phyloP scores from a whole-genome alignment of 2,888 invertebrate genomes.

The Erebia epiphron region DNA sequence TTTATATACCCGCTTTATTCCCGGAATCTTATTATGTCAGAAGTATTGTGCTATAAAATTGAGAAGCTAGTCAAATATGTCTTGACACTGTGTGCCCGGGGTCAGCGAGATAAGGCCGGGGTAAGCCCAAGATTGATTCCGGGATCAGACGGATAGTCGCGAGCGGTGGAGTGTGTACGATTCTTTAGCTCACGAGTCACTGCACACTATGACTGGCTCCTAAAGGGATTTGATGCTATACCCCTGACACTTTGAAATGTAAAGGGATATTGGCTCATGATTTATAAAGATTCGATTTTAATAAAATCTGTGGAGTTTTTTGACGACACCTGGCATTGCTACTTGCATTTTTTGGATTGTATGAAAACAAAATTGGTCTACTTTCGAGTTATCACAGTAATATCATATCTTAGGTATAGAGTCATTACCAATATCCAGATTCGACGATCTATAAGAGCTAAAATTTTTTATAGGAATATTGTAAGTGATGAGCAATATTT shows the following conservation, averaged over 20 bases:
- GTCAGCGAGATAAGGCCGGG: constrained; percentile 74
- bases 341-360: too few relatives aligned
- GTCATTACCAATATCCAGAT: background rate
- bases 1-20: background rate
- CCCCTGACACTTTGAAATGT: constrained; percentile 39
- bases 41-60: constrained; percentile 50
- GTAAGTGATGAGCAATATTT: constrained; percentile 4
- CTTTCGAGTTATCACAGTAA: too few relatives aligned
- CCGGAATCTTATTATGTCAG: constrained; percentile 16
- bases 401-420: background rate
- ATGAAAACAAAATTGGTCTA: too few relatives aligned
- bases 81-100: constrained; percentile 68
- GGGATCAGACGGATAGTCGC: constrained; percentile 69
- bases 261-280: constrained; percentile 31
- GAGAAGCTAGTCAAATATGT: constrained; percentile 65
- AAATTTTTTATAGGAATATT: background rate
- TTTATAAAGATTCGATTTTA: constrained; percentile 25
- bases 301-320: background rate
- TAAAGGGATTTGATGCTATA: constrained; percentile 44
- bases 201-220: constrained; percentile 64
- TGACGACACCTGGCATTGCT: too few relatives aligned
- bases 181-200: constrained; percentile 73
- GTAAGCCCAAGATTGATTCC: constrained; percentile 79
- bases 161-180: constrained; percentile 68
- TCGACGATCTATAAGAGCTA: background rate